Base-by-base conservation (phyloP, 2,797 vertebrate genomes). In the Rachycentron canadum region DNA sequence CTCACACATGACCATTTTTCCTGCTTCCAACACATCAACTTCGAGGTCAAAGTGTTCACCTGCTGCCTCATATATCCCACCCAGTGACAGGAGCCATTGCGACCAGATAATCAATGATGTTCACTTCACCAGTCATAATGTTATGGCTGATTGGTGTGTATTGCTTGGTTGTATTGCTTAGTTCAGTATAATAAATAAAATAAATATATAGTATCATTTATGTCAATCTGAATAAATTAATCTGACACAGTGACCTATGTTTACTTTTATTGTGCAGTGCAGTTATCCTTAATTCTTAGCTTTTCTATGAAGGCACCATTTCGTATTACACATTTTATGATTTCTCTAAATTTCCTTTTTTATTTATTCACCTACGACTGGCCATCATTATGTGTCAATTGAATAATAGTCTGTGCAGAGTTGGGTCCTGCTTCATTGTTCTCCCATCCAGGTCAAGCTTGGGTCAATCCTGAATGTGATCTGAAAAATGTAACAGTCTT, bases 401-500 rank as follows among this genome's bases (percentile, higher is more conserved):
- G 72, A 85, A 68, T 82, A 69, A 79, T 7, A 78, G 45, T 26
- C 0, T 5, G 25, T 61, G 50, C 23, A 19, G 25, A 56, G 73
- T n/a, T n/a, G 45, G 78, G 57, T 53, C 63, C 70, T 38, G 55
- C 76, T 65, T 79, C 70, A 73, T 70, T 86, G 82, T 86, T 86
- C 83, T 78, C 70, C 56, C 55, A 7, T 82, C 36, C 77, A 55
- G 92, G 92, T 93, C 91, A 84, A 56, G 66, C 76, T 57, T 16
- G 69, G 91, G 91, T 91, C 92, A 90, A 49, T 73, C 75, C 78
- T 59, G 80, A 84, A 69, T 83, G 84, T 69, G 61, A 78, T 68
- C 60, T 86, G 74, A 91, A 84, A 88, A 89, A 92, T 80, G 73
- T 56, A 65, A 79, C 81, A 72, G 83, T 88, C 80, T 69, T 88